These are phyloP conservation scores for Morpho achilles DNA, from an alignment of 2,888 invertebrate genomes.

Conservation along the genomic window DNA sequence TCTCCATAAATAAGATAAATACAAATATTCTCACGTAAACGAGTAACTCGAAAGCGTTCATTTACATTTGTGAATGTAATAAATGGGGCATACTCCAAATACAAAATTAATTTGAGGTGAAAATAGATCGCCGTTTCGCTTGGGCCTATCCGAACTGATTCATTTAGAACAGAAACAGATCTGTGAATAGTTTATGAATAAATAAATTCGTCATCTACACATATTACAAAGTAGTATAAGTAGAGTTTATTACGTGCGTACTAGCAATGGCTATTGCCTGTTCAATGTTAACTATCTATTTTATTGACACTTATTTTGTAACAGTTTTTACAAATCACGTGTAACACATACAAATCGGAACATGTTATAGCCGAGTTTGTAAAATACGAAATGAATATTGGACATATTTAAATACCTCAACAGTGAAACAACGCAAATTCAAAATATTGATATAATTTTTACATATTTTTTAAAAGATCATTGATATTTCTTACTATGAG, in stretches of 20 bases:
- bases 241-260: neutral
- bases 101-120: constrained; percentile 54
- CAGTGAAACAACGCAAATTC: too few species aligned
- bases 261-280: too few species aligned
- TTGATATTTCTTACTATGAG: too few species aligned
- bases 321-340: too few species aligned
- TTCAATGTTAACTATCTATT: too few species aligned
- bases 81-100: constrained; percentile 72
- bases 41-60: constrained; percentile 72
- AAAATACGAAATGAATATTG: too few species aligned
- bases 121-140: constrained; percentile 30
- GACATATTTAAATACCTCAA: too few species aligned
- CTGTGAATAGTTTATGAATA: constrained; percentile 17
- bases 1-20: constrained; percentile 78
- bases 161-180: constrained; percentile 26
- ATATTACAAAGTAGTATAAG: neutral
- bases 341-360: too few species aligned
- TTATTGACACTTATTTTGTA: too few species aligned
- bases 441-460: too few species aligned
- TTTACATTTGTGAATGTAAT: constrained; percentile 76
- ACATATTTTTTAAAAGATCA: too few species aligned
- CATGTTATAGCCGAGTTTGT: too few species aligned
- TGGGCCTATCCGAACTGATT: constrained; percentile 25
- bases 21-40: constrained; percentile 79
- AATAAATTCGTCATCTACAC: constrained; percentile 12